Percentiles rank a stretch among this genome's conserved stretches.
phyloP scores from a whole-genome alignment of 2,797 vertebrate species.

The Microctenopoma lineatum region DNA sequence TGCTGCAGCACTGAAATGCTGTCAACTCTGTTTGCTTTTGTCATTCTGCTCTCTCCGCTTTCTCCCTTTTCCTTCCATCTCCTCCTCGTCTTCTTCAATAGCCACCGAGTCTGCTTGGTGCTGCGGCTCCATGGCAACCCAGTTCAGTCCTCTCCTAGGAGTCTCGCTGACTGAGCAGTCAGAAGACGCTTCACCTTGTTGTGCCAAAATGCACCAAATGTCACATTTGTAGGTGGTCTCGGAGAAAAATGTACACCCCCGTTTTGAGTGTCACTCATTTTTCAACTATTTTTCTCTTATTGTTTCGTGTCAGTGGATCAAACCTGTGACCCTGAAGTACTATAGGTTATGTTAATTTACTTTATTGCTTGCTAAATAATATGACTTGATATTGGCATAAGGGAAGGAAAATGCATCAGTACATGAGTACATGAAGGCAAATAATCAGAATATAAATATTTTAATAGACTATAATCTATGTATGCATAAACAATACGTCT shows the following conservation, averaged over 20 bases:
- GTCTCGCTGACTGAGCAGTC: constrained; percentile 33
- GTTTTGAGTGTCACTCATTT: constrained; percentile 27
- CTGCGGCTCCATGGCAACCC: constrained; percentile 73
- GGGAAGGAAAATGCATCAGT: no score
- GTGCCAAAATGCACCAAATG: constrained; percentile 17
- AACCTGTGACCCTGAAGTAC: not conserved
- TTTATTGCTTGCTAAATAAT: not conserved
- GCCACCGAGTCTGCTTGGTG: constrained; percentile 59
- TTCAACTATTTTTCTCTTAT: constrained; percentile 17
- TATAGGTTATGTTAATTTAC: not conserved
- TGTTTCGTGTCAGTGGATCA: constrained; percentile 10
- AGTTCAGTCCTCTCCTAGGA: constrained; percentile 32
- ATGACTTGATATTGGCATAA: not conserved
- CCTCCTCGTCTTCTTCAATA: constrained; percentile 51
- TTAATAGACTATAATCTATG: no score
- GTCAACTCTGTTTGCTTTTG: constrained; percentile 39
- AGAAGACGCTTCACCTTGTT: constrained; percentile 30
- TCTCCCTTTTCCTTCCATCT: constrained; percentile 15
- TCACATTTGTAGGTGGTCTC: constrained; percentile 57
- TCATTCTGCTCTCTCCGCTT: constrained; percentile 25
- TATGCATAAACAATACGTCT: not conserved
- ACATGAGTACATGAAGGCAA: no score
- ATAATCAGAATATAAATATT: no score
- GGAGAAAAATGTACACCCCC: constrained; percentile 4
- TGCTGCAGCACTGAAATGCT: constrained; percentile 43